Conservation (phyloP, 2,113 vertebrate genomes). For the Phylloscopus trochiloides region DNA sequence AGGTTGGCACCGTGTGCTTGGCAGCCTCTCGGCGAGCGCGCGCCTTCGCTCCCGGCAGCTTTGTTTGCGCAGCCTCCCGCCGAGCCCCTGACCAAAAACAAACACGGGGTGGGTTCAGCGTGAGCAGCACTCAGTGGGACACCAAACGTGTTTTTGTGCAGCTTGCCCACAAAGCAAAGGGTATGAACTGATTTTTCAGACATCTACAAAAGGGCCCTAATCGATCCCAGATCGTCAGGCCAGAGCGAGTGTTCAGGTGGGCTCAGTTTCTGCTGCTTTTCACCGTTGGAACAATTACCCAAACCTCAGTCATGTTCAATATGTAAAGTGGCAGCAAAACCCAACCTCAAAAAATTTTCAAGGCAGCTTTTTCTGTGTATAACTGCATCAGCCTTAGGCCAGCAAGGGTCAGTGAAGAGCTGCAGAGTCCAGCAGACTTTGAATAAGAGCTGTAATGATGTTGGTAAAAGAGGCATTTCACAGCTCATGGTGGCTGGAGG, state of each 20-base stretch:
- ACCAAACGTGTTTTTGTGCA: neutral
- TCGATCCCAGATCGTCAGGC: slow-evolving; percentile 38
- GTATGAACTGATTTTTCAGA: slow-evolving; percentile 11
- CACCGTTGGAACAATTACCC: slow-evolving; percentile 9
- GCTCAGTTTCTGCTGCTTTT: slow-evolving; percentile 19
- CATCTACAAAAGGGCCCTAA: slow-evolving; percentile 45
- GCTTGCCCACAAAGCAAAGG: neutral
- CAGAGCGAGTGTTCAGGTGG: neutral
- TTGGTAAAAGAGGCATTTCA: neutral
- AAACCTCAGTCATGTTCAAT: slow-evolving; percentile 61
- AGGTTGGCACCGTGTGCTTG: neutral
- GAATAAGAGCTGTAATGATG: neutral
- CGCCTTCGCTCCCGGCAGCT: neutral
- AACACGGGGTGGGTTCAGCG: neutral
- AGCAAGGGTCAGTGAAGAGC: neutral
- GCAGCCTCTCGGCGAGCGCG: neutral
- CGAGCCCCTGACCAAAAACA: slow-evolving; percentile 26
- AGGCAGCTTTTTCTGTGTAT: neutral
- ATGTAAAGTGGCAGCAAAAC: slow-evolving; percentile 3
- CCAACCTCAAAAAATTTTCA: neutral
- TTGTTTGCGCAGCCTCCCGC: neutral
- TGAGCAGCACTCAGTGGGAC: slow-evolving; percentile 4
- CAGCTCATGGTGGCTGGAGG: neutral
- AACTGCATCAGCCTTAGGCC: neutral
- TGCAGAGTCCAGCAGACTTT: neutral